phyloP scores from a whole-genome alignment of 2,888 invertebrate genomes.

The Drosophila demipolita region DNA sequence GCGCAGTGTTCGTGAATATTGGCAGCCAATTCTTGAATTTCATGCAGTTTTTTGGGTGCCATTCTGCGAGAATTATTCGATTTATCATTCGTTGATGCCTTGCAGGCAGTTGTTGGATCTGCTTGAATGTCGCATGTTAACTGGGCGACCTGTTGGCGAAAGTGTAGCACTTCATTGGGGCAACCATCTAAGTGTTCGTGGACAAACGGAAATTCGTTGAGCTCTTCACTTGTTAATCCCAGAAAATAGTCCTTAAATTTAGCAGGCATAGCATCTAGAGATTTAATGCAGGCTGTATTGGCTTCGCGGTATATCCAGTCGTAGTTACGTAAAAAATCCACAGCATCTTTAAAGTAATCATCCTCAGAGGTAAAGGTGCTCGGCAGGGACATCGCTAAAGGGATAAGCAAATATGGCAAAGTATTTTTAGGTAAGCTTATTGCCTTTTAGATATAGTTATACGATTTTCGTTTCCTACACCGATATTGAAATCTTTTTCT shows the following conservation, averaged over 20 bases:
- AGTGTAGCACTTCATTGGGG: slow-evolving; percentile 31
- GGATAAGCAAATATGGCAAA: background rate
- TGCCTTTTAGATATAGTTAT: background rate
- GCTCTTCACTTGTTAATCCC: slow-evolving; percentile 83
- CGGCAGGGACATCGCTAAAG: slow-evolving; percentile 84
- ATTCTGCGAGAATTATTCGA: slow-evolving; percentile 74
- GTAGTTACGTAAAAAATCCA: slow-evolving; percentile 87
- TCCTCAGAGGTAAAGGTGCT: slow-evolving; percentile 57
- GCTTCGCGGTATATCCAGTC: slow-evolving; percentile 88
- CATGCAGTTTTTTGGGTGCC: slow-evolving; percentile 89
- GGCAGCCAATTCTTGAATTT: slow-evolving; percentile 88
- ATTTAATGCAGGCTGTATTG: slow-evolving; percentile 88
- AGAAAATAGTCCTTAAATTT: slow-evolving; percentile 86
- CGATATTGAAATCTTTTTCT: background rate
- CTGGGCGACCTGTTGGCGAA: slow-evolving; percentile 72
- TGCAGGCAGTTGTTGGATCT: background rate
- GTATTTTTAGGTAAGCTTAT: background rate
- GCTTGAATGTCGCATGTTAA: slow-evolving; percentile 62
- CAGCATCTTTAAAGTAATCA: slow-evolving; percentile 87
- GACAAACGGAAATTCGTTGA: slow-evolving; percentile 85
- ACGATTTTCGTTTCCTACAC: background rate
- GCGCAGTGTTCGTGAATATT: slow-evolving; percentile 81
- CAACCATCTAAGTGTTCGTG: slow-evolving; percentile 31
- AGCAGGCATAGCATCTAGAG: slow-evolving; percentile 86
- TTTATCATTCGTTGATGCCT: background rate